phyloP scores from a whole-genome alignment of 1,140 invertebrate genomes.

The Drosophila sturtevanti region DNA sequence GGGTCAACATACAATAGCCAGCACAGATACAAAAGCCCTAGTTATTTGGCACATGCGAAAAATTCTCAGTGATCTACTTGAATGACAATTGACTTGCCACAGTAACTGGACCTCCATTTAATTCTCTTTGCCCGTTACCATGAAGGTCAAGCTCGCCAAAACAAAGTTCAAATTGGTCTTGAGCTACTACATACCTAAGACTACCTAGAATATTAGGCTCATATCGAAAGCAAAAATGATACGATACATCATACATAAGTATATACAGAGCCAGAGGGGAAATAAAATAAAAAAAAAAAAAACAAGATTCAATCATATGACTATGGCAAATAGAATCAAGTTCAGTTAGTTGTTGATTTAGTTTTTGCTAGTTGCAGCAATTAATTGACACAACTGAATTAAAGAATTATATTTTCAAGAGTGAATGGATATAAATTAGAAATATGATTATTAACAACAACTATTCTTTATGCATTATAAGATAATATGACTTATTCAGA shows the following conservation, averaged over 20 bases:
- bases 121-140: constrained; percentile 12
- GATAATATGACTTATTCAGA: neutral
- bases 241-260: neutral
- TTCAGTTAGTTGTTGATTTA: constrained; percentile 1
- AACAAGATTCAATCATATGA: constrained; percentile 48
- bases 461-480: no score
- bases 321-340: constrained; percentile 39
- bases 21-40: constrained; percentile 50
- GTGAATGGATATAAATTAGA: no score
- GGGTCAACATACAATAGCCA: constrained; percentile 59
- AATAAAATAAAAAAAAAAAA: neutral
- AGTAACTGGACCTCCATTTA: constrained; percentile 21
- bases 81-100: constrained; percentile 43
- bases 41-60: constrained; percentile 77
- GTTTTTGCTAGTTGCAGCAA: neutral
- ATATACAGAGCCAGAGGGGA: neutral
- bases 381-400: neutral
- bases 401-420: neutral
- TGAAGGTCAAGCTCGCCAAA: constrained; percentile 68
- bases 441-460: neutral
- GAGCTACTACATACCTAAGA: no score
- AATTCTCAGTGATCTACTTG: constrained; percentile 74
- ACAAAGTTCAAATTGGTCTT: constrained; percentile 47
- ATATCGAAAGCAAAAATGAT: constrained; percentile 62
- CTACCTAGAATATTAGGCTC: constrained; percentile 28